Evolutionary conservation across 2,888 invertebrate genomes (phyloP), one percentile per base, ranked within the genome.

Genomic region (Melipona beecheii): DNA sequence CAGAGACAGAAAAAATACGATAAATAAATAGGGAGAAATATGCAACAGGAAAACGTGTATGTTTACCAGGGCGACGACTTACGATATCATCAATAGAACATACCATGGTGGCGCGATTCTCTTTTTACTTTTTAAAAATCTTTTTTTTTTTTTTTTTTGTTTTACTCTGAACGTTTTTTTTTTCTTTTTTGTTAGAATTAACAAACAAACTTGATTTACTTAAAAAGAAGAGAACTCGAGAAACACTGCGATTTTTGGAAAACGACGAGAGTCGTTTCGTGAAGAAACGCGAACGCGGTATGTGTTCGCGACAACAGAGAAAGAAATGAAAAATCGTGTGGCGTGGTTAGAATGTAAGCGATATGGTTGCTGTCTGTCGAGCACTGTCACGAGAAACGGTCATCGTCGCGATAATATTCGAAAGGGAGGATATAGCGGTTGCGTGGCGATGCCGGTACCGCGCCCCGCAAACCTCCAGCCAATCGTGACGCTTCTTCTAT

Each of bases 11-110:
- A 65, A 73, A 62, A 72, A 73, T 50, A 54, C 50, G 17, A 70
- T 73, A 83, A 65, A 72, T 56, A 74, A 58, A 81, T 43, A 64
- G 56, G 78, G 52, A 80, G 88, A 90, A 31, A 88, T 90, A 89
- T 88, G 87, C 85, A 87, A 88, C 80, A 90, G 82, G 89, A 88
- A 85, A 86, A 89, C 89, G 91, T 92, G 93, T 91, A 90, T 88
- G 92, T 94, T 94, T 94, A 94, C 94, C 94, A 94, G 93, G 93
- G 91, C 92, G 93, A 91, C 93, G 93, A 94, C 94, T 94, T 94
- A 94, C 94, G 91, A 94, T 93, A 94, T 94, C 93, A 94, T 94
- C 93, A 92, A 94, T 93, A 90, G 94, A 93, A 94, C 94, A 94
- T 94, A 94, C 94, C 94, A 94, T 94, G 92, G 92, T 92, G 93